Evolutionary conservation across 2,113 vertebrate genomes (phyloP).

Genomic region (Menura novaehollandiae): DNA sequence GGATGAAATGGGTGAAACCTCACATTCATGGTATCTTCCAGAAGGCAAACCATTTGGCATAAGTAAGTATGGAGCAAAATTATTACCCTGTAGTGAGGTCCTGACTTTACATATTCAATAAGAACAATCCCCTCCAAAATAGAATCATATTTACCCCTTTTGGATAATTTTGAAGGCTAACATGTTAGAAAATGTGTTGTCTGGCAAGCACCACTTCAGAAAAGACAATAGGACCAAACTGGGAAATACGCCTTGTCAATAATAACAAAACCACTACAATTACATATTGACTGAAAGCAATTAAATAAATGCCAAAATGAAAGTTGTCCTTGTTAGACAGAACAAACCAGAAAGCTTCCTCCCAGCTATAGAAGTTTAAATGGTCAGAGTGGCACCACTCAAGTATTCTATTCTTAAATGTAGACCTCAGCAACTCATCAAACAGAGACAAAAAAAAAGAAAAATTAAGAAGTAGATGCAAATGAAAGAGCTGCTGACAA

Average conservation of each 20-base stretch:
- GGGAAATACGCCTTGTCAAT: background rate
- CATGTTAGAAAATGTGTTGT: background rate
- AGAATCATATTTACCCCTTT: background rate
- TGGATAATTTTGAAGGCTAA: background rate
- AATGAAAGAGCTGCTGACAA: background rate
- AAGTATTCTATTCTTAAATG: background rate
- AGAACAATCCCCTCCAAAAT: background rate
- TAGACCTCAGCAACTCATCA: background rate
- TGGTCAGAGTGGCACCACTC: background rate
- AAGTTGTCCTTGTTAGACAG: background rate
- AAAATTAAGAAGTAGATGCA: background rate
- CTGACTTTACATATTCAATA: background rate
- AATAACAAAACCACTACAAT: background rate
- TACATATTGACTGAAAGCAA: background rate
- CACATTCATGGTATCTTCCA: background rate
- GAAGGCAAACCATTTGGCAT: background rate
- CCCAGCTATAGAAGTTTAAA: background rate
- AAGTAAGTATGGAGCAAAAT: background rate
- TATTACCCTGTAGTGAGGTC: background rate
- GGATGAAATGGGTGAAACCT: background rate
- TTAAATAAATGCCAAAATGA: background rate
- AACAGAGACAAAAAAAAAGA: background rate
- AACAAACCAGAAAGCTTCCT: background rate
- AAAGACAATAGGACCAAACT: background rate
- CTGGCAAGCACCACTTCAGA: background rate